Evolutionary conservation across 1,140 invertebrate species (phyloP).

Genomic region (Platorchestia sp.): DNA sequence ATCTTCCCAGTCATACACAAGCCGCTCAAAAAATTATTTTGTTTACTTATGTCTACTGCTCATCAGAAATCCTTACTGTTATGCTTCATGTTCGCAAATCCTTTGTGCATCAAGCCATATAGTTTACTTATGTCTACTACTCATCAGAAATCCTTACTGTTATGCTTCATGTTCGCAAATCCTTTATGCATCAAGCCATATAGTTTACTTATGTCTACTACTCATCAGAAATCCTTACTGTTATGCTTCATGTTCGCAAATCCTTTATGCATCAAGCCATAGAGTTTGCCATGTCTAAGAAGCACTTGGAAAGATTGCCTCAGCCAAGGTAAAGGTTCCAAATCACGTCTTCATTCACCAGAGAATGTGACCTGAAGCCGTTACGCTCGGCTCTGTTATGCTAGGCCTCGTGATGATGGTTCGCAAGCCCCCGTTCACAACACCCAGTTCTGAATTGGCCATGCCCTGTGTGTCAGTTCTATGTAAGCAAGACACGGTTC

Average conservation of each 20-base stretch:
- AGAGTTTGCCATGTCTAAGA: background rate
- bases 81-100: no score
- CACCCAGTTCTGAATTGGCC: background rate
- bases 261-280: background rate
- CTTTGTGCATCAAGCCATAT: no score
- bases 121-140: no score
- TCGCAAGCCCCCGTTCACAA: background rate
- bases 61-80: no score
- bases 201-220: background rate
- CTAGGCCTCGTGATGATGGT: background rate
- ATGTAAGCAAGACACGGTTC: no score
- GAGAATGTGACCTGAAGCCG: background rate
- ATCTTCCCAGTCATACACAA: no score
- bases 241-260: background rate
- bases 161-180: no score
- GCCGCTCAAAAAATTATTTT: no score
- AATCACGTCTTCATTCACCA: background rate
- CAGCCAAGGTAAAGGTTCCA: conserved; percentile 18
- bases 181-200: no score
- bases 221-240: no score
- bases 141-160: no score
- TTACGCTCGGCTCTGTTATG: background rate
- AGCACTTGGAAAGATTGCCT: background rate
- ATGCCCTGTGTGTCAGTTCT: background rate
- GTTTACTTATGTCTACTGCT: no score